Evolutionary conservation across 2,888 invertebrate genomes (phyloP), one percentile per base, ranked within the genome.

Genomic region (Mamestra brassicae): DNA sequence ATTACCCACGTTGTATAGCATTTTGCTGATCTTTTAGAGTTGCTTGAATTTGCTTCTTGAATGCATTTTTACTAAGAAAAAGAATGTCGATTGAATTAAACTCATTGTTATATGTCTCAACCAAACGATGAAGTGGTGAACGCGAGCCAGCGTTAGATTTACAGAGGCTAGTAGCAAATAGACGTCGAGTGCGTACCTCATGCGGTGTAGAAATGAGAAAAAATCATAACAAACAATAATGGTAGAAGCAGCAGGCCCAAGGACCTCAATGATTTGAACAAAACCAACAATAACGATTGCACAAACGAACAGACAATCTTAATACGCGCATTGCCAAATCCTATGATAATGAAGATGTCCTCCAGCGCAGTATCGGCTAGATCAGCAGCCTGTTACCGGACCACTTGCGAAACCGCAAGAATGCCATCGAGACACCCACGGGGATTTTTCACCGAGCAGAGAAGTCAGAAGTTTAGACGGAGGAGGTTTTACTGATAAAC

Each of bases 351-450:
- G 80, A 83, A 80, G 86, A 87, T 68, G 88, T 79, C 76, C 82
- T 84, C 66, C 70, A 70, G 61, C 72, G 60, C 71, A 70, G 71
- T 88, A 88, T 87, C 57, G 68, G 38, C 36, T 71, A 78, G 76
- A 87, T 87, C 87, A 78, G 70, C 58, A 50, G 73, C 57, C 76
- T 7, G 69, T 72, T 80, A 50, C 85, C 68, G 78, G 74, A 57
- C 83, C 65, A 61, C 66, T 85, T 87, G 87, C 69, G 85, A 87
- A 77, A 87, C 78, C 66, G 57, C 82, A 74, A 83, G 87, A 88
- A 88, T 87, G 87, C 66, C 82, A 81, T 79, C 76, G 76, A 52
- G 66, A 84, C 86, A 83, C 87, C 87, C 88, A 87, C 87, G 52
- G 72, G 13, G 36, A 63, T 10, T 38, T 52, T 52, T 1, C 64